Percentiles rank a stretch among this genome's conserved stretches.
These are phyloP conservation scores for Perithous albicinctus DNA, from an alignment of 2,888 invertebrate genomes.

Conservation along the genomic window DNA sequence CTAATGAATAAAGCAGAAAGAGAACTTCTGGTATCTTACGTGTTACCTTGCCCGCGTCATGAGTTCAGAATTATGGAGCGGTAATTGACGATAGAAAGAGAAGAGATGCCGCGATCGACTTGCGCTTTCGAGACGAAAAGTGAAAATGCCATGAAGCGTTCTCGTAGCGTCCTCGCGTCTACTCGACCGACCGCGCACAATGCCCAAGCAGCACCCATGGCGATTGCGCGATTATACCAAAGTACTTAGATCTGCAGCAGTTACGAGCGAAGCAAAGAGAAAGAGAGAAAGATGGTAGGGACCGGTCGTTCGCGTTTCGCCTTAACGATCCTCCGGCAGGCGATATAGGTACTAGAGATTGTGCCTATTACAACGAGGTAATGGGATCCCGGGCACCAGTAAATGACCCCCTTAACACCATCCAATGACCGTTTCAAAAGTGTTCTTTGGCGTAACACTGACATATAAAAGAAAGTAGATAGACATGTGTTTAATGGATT, in stretches of 20 bases:
- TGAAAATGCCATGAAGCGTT: conserved; percentile 5
- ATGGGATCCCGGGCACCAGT: neutral
- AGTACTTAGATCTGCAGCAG: conserved; percentile 17
- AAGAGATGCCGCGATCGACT: neutral
- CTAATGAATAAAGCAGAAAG: too few relatives aligned
- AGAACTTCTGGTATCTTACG: neutral
- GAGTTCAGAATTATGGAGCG: neutral
- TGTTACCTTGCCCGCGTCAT: neutral
- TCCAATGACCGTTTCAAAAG: neutral
- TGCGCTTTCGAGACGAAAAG: conserved; percentile 7
- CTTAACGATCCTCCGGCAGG: conserved; percentile 30
- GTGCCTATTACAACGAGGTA: conserved; percentile 3
- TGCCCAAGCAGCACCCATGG: neutral
- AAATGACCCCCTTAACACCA: conserved; percentile 19
- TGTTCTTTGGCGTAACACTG: neutral
- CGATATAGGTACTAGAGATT: neutral
- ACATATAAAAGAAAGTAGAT: neutral
- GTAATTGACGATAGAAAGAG: neutral
- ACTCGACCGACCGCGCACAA: neutral
- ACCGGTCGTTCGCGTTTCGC: conserved; percentile 35
- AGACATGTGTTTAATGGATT: neutral
- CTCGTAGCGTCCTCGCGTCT: neutral
- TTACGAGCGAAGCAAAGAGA: conserved; percentile 8
- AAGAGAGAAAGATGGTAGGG: conserved; percentile 29
- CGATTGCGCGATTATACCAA: too few relatives aligned